These are phyloP conservation scores for Antennarius maculatus DNA, from an alignment of 2,797 vertebrate species.

Conservation along the genomic window DNA sequence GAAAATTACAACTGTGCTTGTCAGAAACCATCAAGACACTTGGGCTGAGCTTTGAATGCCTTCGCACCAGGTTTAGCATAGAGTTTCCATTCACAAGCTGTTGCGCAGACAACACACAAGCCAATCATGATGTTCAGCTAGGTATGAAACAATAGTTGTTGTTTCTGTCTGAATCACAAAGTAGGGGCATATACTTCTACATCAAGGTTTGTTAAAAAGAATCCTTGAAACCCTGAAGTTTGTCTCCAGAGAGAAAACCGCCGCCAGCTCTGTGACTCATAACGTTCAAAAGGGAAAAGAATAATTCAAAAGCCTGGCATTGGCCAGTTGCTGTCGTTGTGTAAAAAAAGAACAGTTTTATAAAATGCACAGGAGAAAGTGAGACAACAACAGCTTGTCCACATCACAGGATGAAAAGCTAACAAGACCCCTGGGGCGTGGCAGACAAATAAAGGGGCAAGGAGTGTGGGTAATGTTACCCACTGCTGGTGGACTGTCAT, in stretches of 20 bases:
- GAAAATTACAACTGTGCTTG: too few relatives aligned
- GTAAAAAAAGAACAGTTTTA: conserved; percentile 33
- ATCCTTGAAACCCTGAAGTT: conserved; percentile 41
- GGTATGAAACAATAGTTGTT: too few relatives aligned
- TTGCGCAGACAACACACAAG: too few relatives aligned
- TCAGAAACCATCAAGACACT: too few relatives aligned
- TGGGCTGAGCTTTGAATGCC: too few relatives aligned
- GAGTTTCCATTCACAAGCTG: too few relatives aligned
- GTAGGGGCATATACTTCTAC: background rate
- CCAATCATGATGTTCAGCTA: too few relatives aligned
- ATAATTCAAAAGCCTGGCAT: conserved; percentile 50
- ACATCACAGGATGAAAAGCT: conserved; percentile 54
- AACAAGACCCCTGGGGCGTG: conserved; percentile 46
- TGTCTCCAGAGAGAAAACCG: conserved; percentile 29
- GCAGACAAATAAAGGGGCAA: conserved; percentile 68
- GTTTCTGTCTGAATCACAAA: too few relatives aligned
- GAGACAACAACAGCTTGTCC: conserved; percentile 24
- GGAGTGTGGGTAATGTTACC: conserved; percentile 61
- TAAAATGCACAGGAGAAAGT: background rate
- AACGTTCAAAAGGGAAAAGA: conserved; percentile 37
- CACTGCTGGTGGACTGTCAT: conserved; percentile 54
- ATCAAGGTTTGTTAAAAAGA: background rate
- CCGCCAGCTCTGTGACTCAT: conserved; percentile 49
- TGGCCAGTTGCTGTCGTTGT: conserved; percentile 40
- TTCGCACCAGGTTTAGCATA: too few relatives aligned